Base-by-base conservation (phyloP, 1,140 invertebrate species). In the Eriocheir sinensis region DNA sequence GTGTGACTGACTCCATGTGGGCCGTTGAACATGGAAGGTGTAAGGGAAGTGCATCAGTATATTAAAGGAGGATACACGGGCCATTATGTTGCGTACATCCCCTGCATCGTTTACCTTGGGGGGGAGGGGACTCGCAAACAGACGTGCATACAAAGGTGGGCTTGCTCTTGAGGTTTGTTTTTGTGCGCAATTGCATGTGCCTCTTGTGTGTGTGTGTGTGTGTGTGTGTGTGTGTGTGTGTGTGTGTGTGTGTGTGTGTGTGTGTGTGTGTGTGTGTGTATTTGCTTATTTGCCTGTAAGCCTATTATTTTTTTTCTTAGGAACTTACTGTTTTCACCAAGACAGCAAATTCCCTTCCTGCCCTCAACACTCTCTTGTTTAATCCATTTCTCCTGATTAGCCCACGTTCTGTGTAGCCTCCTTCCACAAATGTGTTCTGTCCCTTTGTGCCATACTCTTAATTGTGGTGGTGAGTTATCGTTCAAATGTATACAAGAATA, bases 171-270 rank as follows among this genome's bases (percentile, higher is more conserved):
- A 12, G 27, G 9, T 72, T 9, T 27, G 60, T 72, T 12, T 72
- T 9, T 72, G 60, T 12, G 60, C 27, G 27, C 60, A 12, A 9
- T 12, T 12, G 12, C 27, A 72, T 9, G 9, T 72, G 60, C 27
- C n/a, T n/a, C n/a, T n/a, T n/a, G n/a, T n/a, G n/a, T n/a, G n/a
- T n/a, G n/a, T n/a, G n/a, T n/a, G n/a, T 9, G 60, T 72, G 9
- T 9, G 9, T 27, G 60, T 72, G 60, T 72, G 60, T 72, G 60
- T 72, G 60, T 72, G 60, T 72, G 60, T 72, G 60, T 72, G 60
- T 72, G 60, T 72, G 60, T 72, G 60, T 72, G 60, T 72, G 60
- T 72, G 60, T 72, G 60, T 72, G 60, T 72, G 60, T 72, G 60
- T 72, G 60, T 72, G 60, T 72, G 60, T 72, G 60, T 72, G 60